Percentiles rank a stretch among this genome's conserved stretches.
These are phyloP conservation scores for Acinonyx jubatus DNA, from an alignment of 2,113 vertebrate species.

Conservation along the genomic window DNA sequence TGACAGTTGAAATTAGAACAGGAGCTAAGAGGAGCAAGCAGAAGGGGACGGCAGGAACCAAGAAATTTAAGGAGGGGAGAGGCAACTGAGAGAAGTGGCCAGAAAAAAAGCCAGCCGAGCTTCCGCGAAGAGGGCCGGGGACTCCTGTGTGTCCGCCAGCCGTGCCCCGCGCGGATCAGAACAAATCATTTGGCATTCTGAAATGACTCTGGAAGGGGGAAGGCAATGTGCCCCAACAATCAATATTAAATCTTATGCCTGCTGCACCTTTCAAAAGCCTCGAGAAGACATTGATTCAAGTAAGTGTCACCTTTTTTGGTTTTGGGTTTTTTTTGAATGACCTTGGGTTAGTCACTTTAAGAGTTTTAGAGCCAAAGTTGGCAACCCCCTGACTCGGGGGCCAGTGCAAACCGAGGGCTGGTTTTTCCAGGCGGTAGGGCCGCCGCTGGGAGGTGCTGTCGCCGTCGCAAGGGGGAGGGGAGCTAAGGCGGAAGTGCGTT, in stretches of 20 bases:
- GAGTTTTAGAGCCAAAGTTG: constrained; percentile 52
- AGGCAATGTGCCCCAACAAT: constrained; percentile 82
- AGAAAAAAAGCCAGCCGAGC: constrained; percentile 77
- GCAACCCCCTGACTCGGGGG: constrained; percentile 34
- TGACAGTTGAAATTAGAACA: constrained; percentile 88
- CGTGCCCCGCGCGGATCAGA: constrained; percentile 73
- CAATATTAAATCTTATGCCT: constrained; percentile 88
- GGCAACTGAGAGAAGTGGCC: constrained; percentile 74
- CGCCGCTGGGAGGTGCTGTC: constrained; percentile 43
- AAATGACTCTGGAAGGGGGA: constrained; percentile 78
- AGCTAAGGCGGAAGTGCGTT: neutral
- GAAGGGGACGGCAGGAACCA: constrained; percentile 83
- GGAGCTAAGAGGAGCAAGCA: constrained; percentile 85
- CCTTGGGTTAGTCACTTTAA: constrained; percentile 80
- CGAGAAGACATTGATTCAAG: constrained; percentile 88
- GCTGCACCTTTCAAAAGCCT: constrained; percentile 86
- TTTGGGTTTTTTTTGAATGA: constrained; percentile 72
- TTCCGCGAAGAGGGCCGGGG: constrained; percentile 75
- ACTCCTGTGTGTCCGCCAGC: constrained; percentile 74
- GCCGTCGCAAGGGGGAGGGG: neutral
- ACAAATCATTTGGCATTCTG: constrained; percentile 82
- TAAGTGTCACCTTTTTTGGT: constrained; percentile 85
- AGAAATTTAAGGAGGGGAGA: constrained; percentile 84
- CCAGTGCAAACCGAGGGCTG: constrained; percentile 52
- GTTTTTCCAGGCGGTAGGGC: constrained; percentile 39